Conservation (phyloP, 2,797 vertebrate species). For the Eulemur mongoz region DNA sequence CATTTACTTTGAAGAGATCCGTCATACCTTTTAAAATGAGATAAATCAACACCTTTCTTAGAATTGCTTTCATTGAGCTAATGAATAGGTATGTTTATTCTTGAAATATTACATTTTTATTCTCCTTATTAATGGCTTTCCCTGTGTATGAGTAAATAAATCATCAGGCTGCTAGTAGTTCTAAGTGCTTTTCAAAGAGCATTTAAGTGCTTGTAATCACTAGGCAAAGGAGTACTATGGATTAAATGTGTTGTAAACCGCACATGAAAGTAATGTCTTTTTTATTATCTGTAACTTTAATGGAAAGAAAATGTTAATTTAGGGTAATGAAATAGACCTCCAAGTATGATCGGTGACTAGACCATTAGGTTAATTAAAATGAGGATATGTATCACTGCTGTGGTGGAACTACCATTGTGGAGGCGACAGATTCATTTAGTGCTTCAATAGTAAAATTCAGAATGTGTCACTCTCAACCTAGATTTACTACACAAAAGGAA, state of each 20-base stretch:
- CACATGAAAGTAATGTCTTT: constrained; percentile 65
- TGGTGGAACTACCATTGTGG: constrained; percentile 58
- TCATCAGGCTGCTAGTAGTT: constrained; percentile 22
- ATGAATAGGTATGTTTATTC: constrained; percentile 56
- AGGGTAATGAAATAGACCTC: constrained; percentile 74
- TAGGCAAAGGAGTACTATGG: constrained; percentile 51
- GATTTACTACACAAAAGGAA: constrained; percentile 63
- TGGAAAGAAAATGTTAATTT: constrained; percentile 79
- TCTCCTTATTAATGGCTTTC: constrained; percentile 43
- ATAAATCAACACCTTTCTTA: constrained; percentile 36
- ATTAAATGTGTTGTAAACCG: constrained; percentile 70
- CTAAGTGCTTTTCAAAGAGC: constrained; percentile 66
- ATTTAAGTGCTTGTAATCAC: constrained; percentile 69
- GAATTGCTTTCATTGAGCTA: constrained; percentile 49
- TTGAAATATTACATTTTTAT: constrained; percentile 59
- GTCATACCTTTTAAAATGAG: constrained; percentile 52
- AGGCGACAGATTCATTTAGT: constrained; percentile 77
- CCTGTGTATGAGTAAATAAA: constrained; percentile 50
- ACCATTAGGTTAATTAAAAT: constrained; percentile 82
- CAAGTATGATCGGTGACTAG: constrained; percentile 73
- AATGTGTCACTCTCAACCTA: constrained; percentile 62
- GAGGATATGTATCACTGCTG: constrained; percentile 63
- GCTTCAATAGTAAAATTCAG: constrained; percentile 75
- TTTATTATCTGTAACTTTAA: constrained; percentile 77
- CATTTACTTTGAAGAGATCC: constrained; percentile 60